Conservation (phyloP, 2,888 invertebrate species). For the Drosophila aldrichi region DNA sequence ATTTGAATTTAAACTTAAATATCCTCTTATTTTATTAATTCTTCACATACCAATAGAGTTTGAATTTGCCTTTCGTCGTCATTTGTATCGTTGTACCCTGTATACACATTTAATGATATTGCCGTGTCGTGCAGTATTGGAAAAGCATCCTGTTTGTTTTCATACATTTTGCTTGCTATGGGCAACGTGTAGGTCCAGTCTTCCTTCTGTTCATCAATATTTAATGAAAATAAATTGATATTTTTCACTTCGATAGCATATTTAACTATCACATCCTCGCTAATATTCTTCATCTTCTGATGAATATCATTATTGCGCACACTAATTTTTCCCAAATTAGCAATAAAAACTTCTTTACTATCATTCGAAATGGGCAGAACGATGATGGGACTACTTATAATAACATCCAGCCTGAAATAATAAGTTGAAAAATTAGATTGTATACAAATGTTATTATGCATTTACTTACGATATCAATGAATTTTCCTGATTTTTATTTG, state of each 20-base stretch:
- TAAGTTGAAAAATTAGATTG: neutral
- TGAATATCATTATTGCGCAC: slow-evolving; percentile 85
- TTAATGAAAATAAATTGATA: slow-evolving; percentile 94
- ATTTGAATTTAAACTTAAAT: too few relatives aligned
- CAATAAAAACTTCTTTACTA: slow-evolving; percentile 94
- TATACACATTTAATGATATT: slow-evolving; percentile 88
- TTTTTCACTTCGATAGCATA: slow-evolving; percentile 92
- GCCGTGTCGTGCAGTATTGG: slow-evolving; percentile 96
- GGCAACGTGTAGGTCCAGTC: slow-evolving; percentile 83
- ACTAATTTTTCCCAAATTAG: slow-evolving; percentile 95
- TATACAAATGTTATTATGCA: neutral
- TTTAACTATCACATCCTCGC: slow-evolving; percentile 61
- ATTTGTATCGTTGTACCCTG: slow-evolving; percentile 46
- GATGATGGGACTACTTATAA: slow-evolving; percentile 96
- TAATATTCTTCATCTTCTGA: slow-evolving; percentile 25
- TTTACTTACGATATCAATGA: slow-evolving; percentile 51
- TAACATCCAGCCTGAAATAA: slow-evolving; percentile 88
- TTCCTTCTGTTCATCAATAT: slow-evolving; percentile 86
- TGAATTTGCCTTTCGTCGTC: slow-evolving; percentile 39
- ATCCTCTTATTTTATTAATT: too few relatives aligned
- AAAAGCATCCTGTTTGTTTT: slow-evolving; percentile 90
- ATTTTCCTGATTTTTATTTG: slow-evolving; percentile 29
- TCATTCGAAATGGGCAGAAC: slow-evolving; percentile 92
- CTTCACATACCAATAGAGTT: slow-evolving; percentile 56
- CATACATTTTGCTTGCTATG: slow-evolving; percentile 90